Base-by-base conservation (phyloP, 2,888 invertebrate genomes). In the Xestoiulus laeticollis region DNA sequence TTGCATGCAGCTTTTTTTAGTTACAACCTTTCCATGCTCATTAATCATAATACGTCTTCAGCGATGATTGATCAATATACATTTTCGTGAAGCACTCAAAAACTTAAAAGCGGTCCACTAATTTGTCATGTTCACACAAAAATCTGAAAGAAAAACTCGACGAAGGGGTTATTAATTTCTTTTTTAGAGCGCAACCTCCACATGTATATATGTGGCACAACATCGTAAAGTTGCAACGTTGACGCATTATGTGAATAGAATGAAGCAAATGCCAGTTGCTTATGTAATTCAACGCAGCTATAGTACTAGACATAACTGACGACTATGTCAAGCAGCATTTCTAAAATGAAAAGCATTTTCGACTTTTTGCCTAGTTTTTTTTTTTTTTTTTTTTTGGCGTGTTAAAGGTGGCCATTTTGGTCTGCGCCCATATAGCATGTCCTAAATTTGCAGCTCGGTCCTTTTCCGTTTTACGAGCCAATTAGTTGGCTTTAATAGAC, bases 401-500 rank as follows among this genome's bases (percentile, higher is more conserved):
- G 12, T 78, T 78, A 12, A 78, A 1, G 26, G 10, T 2, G 14
- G 78, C 78, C 78, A 78, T 78, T 14, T 30, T 78, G 26, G 30
- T 30, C 1, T 1, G 4, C n/a, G 22, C 22, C 6, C 22, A 26
- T 68, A 16, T 26, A 26, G 30, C 26, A 78, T 26, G 30, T 78
- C 16, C 53, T 26, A n/a, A 14, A 26, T 78, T 78, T 14, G 14
- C 30, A 78, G 78, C 30, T 78, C 30, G 78, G 78, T 78, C 78
- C 14, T 78, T 78, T 30, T 30, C 30, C 26, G 30, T 78, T 78
- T 78, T 78, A 78, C 30, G 78, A 78, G 78, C 78, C 78, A 78
- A 78, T 78, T 78, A 78, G 78, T 78, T 10, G 78, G 78, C 12
- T 78, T 78, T 78, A 78, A 78, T 30, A 30, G 78, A 78, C 78